Conservation (phyloP, 2,888 invertebrate species). For the Orthosia gothica region DNA sequence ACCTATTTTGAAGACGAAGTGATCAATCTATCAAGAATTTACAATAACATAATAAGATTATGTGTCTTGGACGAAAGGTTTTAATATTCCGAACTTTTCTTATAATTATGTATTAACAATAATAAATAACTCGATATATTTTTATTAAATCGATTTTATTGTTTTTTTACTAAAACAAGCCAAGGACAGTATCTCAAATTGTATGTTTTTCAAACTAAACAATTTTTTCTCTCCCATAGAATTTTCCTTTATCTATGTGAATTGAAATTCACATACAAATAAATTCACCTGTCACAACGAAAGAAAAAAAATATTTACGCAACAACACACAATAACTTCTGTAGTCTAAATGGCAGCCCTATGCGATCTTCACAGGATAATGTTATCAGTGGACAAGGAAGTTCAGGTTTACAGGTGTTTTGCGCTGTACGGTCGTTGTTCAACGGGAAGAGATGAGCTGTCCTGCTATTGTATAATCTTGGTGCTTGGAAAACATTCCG, state of each 20-base stretch:
- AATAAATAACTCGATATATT: too few species aligned
- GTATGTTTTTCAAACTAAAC: too few species aligned
- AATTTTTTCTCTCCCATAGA: too few species aligned
- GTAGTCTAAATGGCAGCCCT: conserved; percentile 24
- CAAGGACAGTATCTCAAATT: too few species aligned
- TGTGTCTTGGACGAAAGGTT: too few species aligned
- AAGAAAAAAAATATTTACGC: too few species aligned
- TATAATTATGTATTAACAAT: too few species aligned
- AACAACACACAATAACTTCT: too few species aligned
- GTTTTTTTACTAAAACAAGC: too few species aligned
- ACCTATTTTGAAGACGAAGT: conserved; percentile 35
- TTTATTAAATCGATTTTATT: too few species aligned
- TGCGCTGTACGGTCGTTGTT: conserved; percentile 9
- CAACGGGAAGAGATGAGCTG: conserved; percentile 1
- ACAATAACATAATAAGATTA: not conserved
- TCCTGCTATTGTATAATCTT: conserved; percentile 33
- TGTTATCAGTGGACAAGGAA: conserved; percentile 55
- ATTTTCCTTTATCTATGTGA: not conserved
- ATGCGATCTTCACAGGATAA: conserved; percentile 24
- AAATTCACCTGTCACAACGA: not conserved
- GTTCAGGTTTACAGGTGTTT: conserved; percentile 51
- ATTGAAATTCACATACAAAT: not conserved
- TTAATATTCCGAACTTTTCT: not conserved
- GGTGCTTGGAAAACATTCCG: not conserved
- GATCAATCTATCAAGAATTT: conserved; percentile 31